Base-by-base conservation (phyloP, 2,888 invertebrate genomes). In the Tiliacea citrago region DNA sequence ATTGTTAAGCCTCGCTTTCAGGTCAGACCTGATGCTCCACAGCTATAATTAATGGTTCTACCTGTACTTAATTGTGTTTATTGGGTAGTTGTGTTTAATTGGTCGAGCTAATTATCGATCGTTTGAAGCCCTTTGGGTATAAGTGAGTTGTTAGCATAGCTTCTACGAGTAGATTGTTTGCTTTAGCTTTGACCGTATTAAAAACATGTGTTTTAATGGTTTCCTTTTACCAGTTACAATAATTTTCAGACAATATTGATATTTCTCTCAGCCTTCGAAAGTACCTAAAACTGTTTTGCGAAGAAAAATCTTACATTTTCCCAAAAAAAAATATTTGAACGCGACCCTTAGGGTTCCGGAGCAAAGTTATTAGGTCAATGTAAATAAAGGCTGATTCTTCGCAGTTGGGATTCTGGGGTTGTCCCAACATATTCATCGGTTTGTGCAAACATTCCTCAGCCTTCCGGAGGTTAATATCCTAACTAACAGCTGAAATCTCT, bases 371-470 rank as follows among this genome's bases (percentile, higher is more conserved):
- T 93, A 91, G 91, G 90, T 88, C 88, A 91, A 87, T 90, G 92
- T 91, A 92, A 93, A 94, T 92, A 94, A 88, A 90, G 89, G 88
- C 85, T 82, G 84, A 87, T 89, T 90, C 89, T 87, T 90, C 86
- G 83, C 88, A 88, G 91, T 92, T 89, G 88, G 86, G 84, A 86
- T 88, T 84, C 84, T 75, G 82, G 86, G 87, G 89, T 87, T 89
- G 85, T 78, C 85, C 90, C 83, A 85, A 90, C 86, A 88, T 89
- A 88, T 90, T 90, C 83, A 78, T 80, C 65, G 82, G 84, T 88
- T 86, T 88, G 85, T 77, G 77, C 82, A 87, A 88, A 89, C 78
- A 87, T 72, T 82, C 79, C 81, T 79, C 77, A 65, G 61, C 61
- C n/a, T 68, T 79, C 69, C 76, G 53, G 42, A 51, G 39, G 71